Conservation (phyloP, 2,888 invertebrate genomes). For the Chydorus sphaericus region DNA sequence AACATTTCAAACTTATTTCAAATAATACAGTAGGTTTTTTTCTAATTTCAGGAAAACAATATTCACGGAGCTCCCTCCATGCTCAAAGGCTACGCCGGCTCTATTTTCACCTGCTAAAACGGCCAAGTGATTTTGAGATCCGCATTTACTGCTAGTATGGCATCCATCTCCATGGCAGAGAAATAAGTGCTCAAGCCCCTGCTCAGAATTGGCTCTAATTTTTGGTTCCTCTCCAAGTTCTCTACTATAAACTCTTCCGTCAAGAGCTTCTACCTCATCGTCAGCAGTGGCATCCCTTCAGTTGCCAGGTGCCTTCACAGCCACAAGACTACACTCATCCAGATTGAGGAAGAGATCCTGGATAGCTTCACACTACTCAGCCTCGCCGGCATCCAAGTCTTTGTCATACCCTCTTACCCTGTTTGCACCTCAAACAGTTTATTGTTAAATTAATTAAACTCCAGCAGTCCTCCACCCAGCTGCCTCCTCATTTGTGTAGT, state of each 20-base stretch:
- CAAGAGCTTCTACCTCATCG: background rate
- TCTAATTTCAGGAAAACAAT: too few species aligned
- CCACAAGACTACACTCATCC: background rate
- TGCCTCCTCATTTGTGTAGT: background rate
- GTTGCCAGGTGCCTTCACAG: background rate
- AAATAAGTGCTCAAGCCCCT: conserved; percentile 5
- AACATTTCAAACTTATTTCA: too few species aligned
- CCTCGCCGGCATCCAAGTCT: background rate
- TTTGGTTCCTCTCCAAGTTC: background rate
- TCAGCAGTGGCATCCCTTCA: background rate
- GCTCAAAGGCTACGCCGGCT: conserved; percentile 3
- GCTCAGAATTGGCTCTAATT: conserved; percentile 1
- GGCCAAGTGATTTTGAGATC: background rate
- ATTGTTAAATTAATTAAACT: background rate
- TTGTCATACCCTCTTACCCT: background rate
- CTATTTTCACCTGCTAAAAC: background rate
- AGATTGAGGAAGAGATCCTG: background rate
- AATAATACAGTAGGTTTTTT: too few species aligned
- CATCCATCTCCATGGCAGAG: background rate
- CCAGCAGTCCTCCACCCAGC: background rate
- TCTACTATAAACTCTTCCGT: background rate
- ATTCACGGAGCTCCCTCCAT: background rate
- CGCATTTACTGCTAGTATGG: background rate
- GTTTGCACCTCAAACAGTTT: background rate
- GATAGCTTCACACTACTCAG: background rate